phyloP scores from a whole-genome alignment of 1,140 invertebrate genomes.

The Saccostrea echinata region DNA sequence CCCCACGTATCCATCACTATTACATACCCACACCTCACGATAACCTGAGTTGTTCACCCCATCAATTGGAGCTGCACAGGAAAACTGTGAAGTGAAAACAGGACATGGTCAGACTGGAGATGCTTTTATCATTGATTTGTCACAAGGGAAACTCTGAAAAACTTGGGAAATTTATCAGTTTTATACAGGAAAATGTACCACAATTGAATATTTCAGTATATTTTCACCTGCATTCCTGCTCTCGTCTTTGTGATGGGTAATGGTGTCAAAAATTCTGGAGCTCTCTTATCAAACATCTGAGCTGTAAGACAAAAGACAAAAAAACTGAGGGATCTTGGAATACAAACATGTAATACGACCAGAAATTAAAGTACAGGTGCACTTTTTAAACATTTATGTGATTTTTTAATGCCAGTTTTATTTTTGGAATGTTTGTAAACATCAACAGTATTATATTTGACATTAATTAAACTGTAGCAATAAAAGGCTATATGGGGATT shows the following conservation, averaged over 20 bases:
- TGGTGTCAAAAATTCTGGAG: slow-evolving; percentile 87
- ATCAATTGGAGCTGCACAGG: slow-evolving; percentile 93
- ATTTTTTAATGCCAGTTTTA: no score
- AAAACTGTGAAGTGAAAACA: slow-evolving; percentile 84
- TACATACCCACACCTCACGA: slow-evolving; percentile 95
- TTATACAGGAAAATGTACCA: not conserved
- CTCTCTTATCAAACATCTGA: slow-evolving; percentile 75
- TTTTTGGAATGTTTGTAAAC: not conserved
- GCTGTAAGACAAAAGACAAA: slow-evolving; percentile 59
- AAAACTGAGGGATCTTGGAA: not conserved
- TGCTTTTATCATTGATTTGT: no score
- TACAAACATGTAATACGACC: no score
- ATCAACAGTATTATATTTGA: not conserved
- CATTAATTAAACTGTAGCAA: not conserved
- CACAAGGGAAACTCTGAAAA: no score
- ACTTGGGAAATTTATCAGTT: no score
- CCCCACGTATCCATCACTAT: slow-evolving; percentile 97
- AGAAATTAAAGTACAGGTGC: no score
- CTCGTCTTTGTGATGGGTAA: slow-evolving; percentile 95
- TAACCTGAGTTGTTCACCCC: slow-evolving; percentile 82
- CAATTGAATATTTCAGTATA: not conserved
- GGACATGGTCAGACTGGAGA: not conserved
- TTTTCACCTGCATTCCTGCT: slow-evolving; percentile 88
- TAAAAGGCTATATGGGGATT: not conserved
- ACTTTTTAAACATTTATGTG: no score